phyloP scores from a whole-genome alignment of 2,113 vertebrate genomes.

The Gorsachius goisagi region DNA sequence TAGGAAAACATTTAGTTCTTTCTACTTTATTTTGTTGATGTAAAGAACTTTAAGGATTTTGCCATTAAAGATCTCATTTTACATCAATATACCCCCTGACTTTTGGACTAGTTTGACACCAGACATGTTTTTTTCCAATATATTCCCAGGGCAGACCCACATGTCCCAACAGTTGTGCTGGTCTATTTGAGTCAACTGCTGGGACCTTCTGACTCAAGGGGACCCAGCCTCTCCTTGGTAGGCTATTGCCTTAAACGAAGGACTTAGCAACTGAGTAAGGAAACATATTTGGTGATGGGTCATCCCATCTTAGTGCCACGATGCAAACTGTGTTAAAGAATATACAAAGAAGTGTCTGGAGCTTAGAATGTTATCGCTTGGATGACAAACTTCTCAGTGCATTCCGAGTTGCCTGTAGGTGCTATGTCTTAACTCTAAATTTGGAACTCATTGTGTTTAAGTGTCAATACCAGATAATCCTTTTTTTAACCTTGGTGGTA shows the following conservation, averaged over 20 bases:
- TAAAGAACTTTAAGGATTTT: constrained; percentile 7
- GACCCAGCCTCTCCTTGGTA: fast-evolving
- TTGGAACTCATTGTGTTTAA: background rate
- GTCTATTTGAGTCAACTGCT: background rate
- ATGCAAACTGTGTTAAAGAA: background rate
- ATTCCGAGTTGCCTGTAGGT: background rate
- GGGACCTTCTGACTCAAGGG: background rate
- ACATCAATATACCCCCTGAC: background rate
- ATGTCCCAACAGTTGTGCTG: background rate
- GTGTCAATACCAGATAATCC: background rate
- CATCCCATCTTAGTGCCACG: background rate
- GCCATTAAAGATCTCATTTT: background rate
- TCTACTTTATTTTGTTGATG: background rate
- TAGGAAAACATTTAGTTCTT: background rate
- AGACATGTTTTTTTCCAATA: background rate
- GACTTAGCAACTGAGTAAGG: background rate
- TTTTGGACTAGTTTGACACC: background rate
- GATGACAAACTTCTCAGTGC: background rate
- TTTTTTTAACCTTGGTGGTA: background rate
- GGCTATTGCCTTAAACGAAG: background rate
- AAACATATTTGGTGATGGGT: background rate
- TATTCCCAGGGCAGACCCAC: background rate
- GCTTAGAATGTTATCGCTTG: background rate
- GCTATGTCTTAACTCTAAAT: background rate
- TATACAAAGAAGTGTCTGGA: background rate